phyloP scores from a whole-genome alignment of 2,113 vertebrate species.

The Eleginops maclovinus region DNA sequence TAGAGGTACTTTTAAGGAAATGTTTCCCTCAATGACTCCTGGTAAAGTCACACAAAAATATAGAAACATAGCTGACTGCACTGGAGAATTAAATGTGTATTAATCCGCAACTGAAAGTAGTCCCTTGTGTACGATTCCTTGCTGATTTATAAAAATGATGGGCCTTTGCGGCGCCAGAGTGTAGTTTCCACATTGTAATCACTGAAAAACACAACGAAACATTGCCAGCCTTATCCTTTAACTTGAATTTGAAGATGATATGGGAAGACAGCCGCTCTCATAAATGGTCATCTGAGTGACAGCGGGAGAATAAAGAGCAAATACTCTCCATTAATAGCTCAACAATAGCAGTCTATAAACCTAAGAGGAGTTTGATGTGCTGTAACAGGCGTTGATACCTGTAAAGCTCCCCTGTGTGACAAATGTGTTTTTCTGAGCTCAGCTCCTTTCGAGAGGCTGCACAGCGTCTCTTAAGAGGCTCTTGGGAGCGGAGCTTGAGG shows the following conservation, averaged over 20 bases:
- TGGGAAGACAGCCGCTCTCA: background rate
- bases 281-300: background rate
- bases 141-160: too few relatives aligned
- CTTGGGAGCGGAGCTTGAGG: constrained; percentile 55
- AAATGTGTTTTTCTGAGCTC: constrained; percentile 66
- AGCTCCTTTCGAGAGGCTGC: constrained; percentile 54
- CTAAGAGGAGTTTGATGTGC: background rate
- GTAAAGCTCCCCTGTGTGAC: constrained; percentile 60
- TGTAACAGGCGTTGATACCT: constrained; percentile 29
- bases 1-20: too few relatives aligned
- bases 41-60: background rate
- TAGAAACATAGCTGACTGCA: too few relatives aligned
- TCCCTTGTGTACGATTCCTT: too few relatives aligned
- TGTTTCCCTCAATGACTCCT: background rate
- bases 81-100: background rate
- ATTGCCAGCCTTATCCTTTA: background rate
- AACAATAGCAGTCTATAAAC: constrained; percentile 16
- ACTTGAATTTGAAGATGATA: background rate
- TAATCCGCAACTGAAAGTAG: background rate
- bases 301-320: constrained; percentile 1
- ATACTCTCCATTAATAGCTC: constrained; percentile 3
- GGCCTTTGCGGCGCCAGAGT: too few relatives aligned
- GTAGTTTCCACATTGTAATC: background rate
- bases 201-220: too few relatives aligned
- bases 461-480: constrained; percentile 62